Evolutionary conservation across 2,113 vertebrate species (phyloP), one percentile per base, ranked within the genome.

Genomic region (Macquaria australasica): DNA sequence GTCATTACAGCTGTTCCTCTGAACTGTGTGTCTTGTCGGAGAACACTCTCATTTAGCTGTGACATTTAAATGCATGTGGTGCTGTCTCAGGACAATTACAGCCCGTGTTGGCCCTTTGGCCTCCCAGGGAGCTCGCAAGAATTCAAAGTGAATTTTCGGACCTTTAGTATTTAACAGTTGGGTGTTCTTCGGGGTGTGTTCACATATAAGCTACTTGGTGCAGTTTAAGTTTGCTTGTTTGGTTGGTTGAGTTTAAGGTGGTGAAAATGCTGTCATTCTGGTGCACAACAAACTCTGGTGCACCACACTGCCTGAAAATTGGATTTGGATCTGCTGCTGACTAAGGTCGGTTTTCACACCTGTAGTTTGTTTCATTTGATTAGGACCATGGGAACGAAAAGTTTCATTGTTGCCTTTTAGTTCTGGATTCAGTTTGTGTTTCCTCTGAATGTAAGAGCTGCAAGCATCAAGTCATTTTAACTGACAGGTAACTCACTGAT

Each of bases 1-100:
- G 20, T 23, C 71, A 70, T 78, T 80, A 58, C n/a, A 67, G 75
- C 63, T 71, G 28, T 48, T 69, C 37, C 14, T 82, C 56, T 83
- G 59, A 78, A 73, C 69, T 16, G 10, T 72, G 74, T 70, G 39
- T 76, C 70, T 63, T 0, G 16, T 86, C 1, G 3, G 58, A 73
- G 85, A 76, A 50, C 73, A 67, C 53, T 79, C 45, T 87, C 58
- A 84, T 75, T 84, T 80, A 71, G 48, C 43, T 3, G n/a, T 89
- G 89, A 89, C 83, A 88, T 86, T 87, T 88, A 81, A 75, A 67
- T 0, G 63, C 72, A 63, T 18, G 72, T 1, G 7, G 21, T 56
- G 43, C 59, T 15, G 66, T 78, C 67, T 71, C 43, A 31, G 59
- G 28, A 50, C 70, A 28, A 23, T 1, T 74, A 25, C 15, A n/a